Conservation (phyloP, 2,888 invertebrate genomes). For the Lasius fuliginosus region DNA sequence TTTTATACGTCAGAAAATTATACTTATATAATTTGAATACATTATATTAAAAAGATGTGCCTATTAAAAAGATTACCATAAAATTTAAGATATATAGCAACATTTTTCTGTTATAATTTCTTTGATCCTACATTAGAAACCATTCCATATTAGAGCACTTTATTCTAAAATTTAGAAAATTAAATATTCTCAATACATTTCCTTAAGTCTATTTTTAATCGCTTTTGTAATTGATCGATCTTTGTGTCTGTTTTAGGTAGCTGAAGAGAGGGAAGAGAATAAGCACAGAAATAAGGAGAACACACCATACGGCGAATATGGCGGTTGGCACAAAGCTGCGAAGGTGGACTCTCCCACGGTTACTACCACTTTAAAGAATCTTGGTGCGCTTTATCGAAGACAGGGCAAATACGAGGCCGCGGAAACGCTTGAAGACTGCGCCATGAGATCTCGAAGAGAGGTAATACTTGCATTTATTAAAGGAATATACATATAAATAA, state of each 20-base stretch:
- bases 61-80: neutral
- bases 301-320: slow-evolving; percentile 94
- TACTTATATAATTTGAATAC: neutral
- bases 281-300: slow-evolving; percentile 96
- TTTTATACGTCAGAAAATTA: neutral
- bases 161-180: neutral
- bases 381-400: slow-evolving; percentile 98
- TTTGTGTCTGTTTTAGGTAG: slow-evolving; percentile 88
- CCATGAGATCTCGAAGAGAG: slow-evolving; percentile 98
- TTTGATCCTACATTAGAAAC: neutral
- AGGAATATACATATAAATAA: slow-evolving; percentile 1
- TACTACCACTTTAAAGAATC: slow-evolving; percentile 98
- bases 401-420: slow-evolving; percentile 99
- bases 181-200: neutral
- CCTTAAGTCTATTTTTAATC: neutral
- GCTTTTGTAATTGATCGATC: neutral
- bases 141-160: neutral
- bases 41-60: neutral
- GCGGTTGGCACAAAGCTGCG: slow-evolving; percentile 99
- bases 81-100: neutral
- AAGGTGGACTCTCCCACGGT: slow-evolving; percentile 99
- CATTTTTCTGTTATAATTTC: neutral
- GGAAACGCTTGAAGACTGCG: slow-evolving; percentile 99
- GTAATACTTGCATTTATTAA: slow-evolving; percentile 85
- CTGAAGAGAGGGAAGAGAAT: slow-evolving; percentile 99